A percentile compares a stretch with the other conserved stretches of the same genome.
phyloP scores from a whole-genome alignment of 2,797 vertebrate genomes.

The Clarias pachynema region DNA sequence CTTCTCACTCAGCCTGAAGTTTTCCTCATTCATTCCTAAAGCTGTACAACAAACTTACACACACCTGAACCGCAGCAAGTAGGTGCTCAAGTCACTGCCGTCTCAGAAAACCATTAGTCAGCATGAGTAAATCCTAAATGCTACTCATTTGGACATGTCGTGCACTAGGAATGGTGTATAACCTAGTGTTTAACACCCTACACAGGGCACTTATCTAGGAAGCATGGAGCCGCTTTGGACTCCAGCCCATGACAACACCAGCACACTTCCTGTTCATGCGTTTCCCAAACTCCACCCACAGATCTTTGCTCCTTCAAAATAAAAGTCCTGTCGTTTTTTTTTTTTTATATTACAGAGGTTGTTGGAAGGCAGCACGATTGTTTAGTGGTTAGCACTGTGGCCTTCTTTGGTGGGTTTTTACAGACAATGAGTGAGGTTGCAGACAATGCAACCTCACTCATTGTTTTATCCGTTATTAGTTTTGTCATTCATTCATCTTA shows the following conservation, averaged over 20 bases:
- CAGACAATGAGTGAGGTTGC: no score
- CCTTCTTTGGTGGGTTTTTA: no score
- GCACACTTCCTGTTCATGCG: conserved; percentile 22
- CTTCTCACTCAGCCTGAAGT: conserved; percentile 80
- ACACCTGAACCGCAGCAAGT: background rate
- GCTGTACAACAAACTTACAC: background rate
- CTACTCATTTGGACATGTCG: no score
- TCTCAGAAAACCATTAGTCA: background rate
- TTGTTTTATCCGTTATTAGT: no score
- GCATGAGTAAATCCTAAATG: background rate
- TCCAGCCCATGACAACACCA: background rate
- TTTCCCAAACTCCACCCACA: background rate
- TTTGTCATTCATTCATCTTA: no score
- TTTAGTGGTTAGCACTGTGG: background rate
- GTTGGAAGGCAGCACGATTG: no score
- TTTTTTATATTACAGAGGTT: background rate
- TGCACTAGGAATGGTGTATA: background rate
- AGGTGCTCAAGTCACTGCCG: background rate
- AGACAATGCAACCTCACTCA: no score
- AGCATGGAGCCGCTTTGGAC: background rate
- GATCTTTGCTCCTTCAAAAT: conserved; percentile 22
- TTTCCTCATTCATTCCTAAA: conserved; percentile 77
- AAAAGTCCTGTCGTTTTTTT: conserved; percentile 4
- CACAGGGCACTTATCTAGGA: background rate
- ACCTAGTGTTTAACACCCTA: background rate